These are phyloP conservation scores for Marmota flaviventris DNA, from an alignment of 2,113 vertebrate genomes.

Conservation along the genomic window DNA sequence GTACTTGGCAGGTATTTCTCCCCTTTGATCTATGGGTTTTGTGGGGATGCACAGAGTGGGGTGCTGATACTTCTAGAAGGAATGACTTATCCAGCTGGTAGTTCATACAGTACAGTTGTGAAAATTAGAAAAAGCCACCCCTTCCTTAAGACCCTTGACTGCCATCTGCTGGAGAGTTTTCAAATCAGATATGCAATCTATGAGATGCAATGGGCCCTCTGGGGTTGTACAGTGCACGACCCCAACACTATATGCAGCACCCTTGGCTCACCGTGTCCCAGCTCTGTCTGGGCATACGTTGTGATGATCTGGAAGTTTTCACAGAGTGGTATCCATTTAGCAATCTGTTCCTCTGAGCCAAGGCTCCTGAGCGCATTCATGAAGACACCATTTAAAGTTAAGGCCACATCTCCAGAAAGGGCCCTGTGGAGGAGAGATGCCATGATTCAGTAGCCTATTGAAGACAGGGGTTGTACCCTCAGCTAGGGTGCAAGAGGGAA, in stretches of 20 bases:
- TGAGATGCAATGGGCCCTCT: not conserved
- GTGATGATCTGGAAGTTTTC: slow-evolving; percentile 79
- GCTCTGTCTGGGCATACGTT: slow-evolving; percentile 89
- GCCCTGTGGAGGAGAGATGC: slow-evolving; percentile 78
- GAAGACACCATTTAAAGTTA: slow-evolving; percentile 82
- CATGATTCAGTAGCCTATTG: not conserved
- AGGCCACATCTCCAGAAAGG: slow-evolving; percentile 66
- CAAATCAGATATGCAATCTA: not conserved
- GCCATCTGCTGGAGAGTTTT: not conserved
- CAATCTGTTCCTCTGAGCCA: slow-evolving; percentile 88
- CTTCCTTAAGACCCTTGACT: not conserved
- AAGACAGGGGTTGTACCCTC: not conserved
- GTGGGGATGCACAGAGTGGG: not conserved
- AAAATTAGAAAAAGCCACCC: not conserved
- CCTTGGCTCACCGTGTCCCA: slow-evolving; percentile 88
- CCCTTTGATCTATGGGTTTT: not conserved
- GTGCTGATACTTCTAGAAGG: not conserved
- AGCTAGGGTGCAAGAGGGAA: not conserved
- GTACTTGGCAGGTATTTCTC: not conserved
- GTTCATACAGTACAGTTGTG: not conserved
- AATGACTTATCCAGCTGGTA: not conserved
- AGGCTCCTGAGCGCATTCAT: slow-evolving; percentile 82
- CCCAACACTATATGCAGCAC: accelerated
- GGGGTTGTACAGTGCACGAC: accelerated
- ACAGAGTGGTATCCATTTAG: slow-evolving; percentile 87